phyloP scores from a whole-genome alignment of 2,797 vertebrate species.

The Neosalanx taihuensis region DNA sequence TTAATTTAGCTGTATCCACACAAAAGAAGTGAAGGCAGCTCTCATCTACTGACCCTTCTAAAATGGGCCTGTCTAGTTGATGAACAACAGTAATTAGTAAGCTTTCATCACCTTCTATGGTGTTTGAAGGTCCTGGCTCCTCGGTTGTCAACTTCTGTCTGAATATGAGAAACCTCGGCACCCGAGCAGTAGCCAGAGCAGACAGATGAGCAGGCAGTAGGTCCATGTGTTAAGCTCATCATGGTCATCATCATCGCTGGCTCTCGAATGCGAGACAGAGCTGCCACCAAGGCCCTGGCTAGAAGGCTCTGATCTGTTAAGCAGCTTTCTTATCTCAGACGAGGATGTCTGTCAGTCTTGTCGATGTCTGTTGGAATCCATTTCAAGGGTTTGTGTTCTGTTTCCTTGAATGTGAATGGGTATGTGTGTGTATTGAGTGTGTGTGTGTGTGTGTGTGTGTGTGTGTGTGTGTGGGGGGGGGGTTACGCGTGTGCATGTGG shows the following conservation, averaged over 20 bases:
- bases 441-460: conserved; percentile 29
- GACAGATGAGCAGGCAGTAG: background rate
- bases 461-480: conserved; percentile 6
- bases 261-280: background rate
- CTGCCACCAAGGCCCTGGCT: background rate
- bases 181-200: background rate
- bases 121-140: conserved; percentile 1
- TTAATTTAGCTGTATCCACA: conserved; percentile 1
- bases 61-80: background rate
- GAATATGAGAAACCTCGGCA: background rate
- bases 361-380: background rate
- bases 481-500: background rate
- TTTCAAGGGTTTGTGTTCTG: background rate
- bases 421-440: conserved; percentile 13
- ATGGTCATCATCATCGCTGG: conserved; percentile 1
- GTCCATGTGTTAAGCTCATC: conserved; percentile 14
- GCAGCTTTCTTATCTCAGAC: conserved; percentile 26
- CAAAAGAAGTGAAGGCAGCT: background rate
- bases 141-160: conserved; percentile 1
- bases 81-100: background rate
- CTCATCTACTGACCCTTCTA: background rate
- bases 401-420: background rate
- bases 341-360: conserved; percentile 16
- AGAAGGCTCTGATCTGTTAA: conserved; percentile 13
- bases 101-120: background rate